Conservation (phyloP, 2,888 invertebrate genomes). For the Drosophila cognata region DNA sequence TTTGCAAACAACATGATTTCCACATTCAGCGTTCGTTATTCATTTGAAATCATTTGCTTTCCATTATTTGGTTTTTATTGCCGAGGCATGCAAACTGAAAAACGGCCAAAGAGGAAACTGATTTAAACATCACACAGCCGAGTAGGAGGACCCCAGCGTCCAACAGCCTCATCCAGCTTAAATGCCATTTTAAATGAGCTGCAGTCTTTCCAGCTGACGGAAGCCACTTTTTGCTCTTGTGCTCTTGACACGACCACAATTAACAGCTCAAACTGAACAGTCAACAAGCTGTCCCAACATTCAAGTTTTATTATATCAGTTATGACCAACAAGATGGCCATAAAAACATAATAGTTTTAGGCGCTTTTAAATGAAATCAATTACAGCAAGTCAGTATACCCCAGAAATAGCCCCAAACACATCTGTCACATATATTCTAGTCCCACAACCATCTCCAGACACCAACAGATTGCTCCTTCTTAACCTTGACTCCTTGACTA, state of each 20-base stretch:
- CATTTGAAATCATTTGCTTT: conserved; percentile 70
- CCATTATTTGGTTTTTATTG: conserved; percentile 56
- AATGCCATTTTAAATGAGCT: conserved; percentile 45
- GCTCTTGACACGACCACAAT: conserved; percentile 42
- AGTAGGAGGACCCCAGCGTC: conserved; percentile 16
- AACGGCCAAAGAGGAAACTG: conserved; percentile 50
- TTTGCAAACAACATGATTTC: conserved; percentile 22
- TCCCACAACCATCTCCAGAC: fast-evolving
- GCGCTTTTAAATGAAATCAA: not conserved
- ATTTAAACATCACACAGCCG: conserved; percentile 54
- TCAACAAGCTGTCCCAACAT: conserved; percentile 10
- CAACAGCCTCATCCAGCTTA: conserved; percentile 10
- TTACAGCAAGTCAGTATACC: not conserved
- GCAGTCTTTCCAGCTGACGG: conserved; percentile 58
- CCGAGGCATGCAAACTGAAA: conserved; percentile 28
- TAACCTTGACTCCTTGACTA: too few species aligned
- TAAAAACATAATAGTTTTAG: not conserved
- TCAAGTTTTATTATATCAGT: not conserved
- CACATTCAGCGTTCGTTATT: conserved; percentile 37
- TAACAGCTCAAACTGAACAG: conserved; percentile 17
- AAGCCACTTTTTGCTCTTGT: conserved; percentile 45
- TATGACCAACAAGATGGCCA: not conserved
- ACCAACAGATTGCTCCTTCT: too few species aligned
- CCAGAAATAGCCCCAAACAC: not conserved
- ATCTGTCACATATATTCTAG: not conserved